These are phyloP conservation scores for Xyliphius kryptos DNA, from an alignment of 2,113 vertebrate genomes.

Conservation along the genomic window DNA sequence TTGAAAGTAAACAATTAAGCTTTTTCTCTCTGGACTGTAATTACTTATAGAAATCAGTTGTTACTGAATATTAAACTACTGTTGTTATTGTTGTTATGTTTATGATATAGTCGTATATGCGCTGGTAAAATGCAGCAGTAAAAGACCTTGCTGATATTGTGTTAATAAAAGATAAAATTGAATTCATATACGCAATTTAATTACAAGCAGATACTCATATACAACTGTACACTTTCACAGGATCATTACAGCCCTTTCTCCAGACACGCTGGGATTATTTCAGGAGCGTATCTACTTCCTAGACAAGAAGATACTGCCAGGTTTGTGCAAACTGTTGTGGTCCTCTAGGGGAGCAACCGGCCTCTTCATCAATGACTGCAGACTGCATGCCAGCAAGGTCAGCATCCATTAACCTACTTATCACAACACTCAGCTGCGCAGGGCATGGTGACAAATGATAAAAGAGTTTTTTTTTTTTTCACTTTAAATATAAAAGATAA, in stretches of 20 bases:
- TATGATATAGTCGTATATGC: slow-evolving; percentile 18
- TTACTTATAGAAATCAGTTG: slow-evolving; percentile 12
- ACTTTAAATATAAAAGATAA: no score
- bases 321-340: slow-evolving; percentile 75
- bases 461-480: no score
- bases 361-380: slow-evolving; percentile 72
- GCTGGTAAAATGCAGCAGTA: slow-evolving; percentile 11
- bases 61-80: slow-evolving; percentile 31
- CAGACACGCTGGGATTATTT: slow-evolving; percentile 71
- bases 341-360: slow-evolving; percentile 62
- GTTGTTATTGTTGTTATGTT: slow-evolving; percentile 21
- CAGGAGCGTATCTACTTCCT: slow-evolving; percentile 67
- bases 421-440: no score
- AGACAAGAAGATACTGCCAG: slow-evolving; percentile 75
- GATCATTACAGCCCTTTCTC: slow-evolving; percentile 68
- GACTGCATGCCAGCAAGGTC: slow-evolving; percentile 76
- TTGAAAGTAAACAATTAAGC: slow-evolving; percentile 38
- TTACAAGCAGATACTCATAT: no score
- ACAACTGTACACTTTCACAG: slow-evolving; percentile 50
- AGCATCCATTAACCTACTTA: no score
- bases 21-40: slow-evolving; percentile 25
- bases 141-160: not conserved
- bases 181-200: no score
- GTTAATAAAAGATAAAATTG: no score
- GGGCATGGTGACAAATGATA: no score